phyloP scores from a whole-genome alignment of 2,888 invertebrate genomes.

The Eupithecia subfuscata region DNA sequence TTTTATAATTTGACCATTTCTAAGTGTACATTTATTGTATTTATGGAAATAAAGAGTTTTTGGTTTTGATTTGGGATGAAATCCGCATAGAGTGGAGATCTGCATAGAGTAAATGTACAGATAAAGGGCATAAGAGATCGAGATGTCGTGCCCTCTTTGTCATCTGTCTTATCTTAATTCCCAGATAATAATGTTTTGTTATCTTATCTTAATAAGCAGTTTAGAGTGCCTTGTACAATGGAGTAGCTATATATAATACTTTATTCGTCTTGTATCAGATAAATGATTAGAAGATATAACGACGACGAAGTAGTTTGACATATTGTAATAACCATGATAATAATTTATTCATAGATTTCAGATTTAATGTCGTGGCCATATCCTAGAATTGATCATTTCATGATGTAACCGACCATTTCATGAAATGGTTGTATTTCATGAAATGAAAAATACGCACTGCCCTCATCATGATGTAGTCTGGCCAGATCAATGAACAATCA shows the following conservation, averaged over 20 bases:
- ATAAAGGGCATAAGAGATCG: background rate
- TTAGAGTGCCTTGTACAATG: background rate
- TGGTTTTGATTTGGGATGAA: too few species aligned
- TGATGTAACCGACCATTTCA: too few species aligned
- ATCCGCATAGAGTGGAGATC: background rate
- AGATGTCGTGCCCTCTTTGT: background rate
- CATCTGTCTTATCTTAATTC: background rate
- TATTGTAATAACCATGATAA: background rate
- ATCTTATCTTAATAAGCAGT: background rate
- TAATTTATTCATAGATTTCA: background rate
- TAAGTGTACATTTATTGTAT: too few species aligned
- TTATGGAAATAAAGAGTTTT: too few species aligned
- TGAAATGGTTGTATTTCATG: too few species aligned
- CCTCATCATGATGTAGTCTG: too few species aligned
- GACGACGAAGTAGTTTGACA: background rate
- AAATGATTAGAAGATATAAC: background rate
- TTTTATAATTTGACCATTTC: too few species aligned
- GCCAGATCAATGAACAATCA: too few species aligned
- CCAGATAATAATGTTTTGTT: background rate
- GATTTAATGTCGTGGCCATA: too few species aligned
- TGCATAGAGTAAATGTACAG: background rate
- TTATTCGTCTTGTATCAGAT: background rate
- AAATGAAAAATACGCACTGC: too few species aligned
- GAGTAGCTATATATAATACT: background rate
- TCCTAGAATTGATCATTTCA: too few species aligned